Base-by-base conservation (phyloP, 2,888 invertebrate genomes). In the Troglohyphantes excavatus region DNA sequence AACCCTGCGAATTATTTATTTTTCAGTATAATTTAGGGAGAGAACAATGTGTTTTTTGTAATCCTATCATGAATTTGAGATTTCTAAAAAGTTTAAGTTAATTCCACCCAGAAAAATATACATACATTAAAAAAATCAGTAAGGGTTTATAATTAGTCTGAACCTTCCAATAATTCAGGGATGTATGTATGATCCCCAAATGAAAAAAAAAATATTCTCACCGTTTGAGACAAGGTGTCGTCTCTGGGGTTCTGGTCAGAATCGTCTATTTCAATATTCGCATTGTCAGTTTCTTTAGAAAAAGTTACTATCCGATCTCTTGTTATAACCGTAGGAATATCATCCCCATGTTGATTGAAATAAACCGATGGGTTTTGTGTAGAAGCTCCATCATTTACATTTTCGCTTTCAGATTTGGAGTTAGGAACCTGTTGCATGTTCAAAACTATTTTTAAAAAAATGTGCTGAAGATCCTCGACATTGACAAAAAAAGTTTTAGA, bases 231-330 rank as follows among this genome's bases (percentile, higher is more conserved):
- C n/a, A 89, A 13, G 11, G 75, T 53, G n/a, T 70, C 2, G 19
- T 82, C 68, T 68, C 68, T 68, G 5, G 67, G 29, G 7, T 27
- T 13, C 17, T 76, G 23, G 17, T 46, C n/a, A n/a, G 17, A 29
- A 63, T 33, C 39, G 21, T 75, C 83, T 21, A 83, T 9, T 11
- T 63, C 61, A 21, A 89, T 89, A 39, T 39, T 72, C 26, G 83
- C 78, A 78, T 83, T 83, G 1, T 89, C 89, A 13, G 78, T 68
- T 23, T 65, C 29, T 78, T 89, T 89, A 19, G 83, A 83, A 65
- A 89, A 89, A 46, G 63, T 65, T 19, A 89, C 89, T 63, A 21
- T 39, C 1, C 65, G 61, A 19, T 89, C 89, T 75, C 59, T 70
- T 65, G 78, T 43, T 11, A 78, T 61, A 59, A 89, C 43, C 11